These are phyloP conservation scores for Eira barbara DNA, from an alignment of 2,113 vertebrate genomes.

Conservation along the genomic window DNA sequence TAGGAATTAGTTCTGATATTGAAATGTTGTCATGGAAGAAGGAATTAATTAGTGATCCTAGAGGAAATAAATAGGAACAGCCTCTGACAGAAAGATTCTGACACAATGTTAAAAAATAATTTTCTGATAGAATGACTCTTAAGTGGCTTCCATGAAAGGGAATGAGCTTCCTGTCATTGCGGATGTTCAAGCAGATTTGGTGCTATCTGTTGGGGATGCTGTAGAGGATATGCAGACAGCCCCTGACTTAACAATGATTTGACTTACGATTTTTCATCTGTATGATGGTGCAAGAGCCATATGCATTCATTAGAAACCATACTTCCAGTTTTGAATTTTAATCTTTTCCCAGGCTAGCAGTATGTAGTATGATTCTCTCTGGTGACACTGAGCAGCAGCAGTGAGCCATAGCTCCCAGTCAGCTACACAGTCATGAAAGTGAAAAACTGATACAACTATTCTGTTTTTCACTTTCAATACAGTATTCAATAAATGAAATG, in stretches of 20 bases:
- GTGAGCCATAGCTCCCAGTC: neutral
- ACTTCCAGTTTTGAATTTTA: neutral
- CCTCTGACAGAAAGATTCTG: neutral
- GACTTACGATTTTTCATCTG: neutral
- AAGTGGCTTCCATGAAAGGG: neutral
- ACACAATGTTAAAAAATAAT: neutral
- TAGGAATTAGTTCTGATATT: neutral
- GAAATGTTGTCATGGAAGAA: neutral
- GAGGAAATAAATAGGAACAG: neutral
- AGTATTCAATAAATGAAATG: neutral
- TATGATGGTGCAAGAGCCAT: neutral
- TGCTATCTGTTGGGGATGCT: neutral
- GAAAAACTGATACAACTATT: neutral
- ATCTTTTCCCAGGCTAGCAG: neutral
- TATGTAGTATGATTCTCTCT: neutral
- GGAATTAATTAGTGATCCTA: neutral
- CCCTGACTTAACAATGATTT: neutral
- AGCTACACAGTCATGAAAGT: neutral
- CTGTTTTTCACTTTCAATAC: neutral
- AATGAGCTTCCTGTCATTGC: neutral
- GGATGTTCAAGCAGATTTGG: neutral
- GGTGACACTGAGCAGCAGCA: neutral
- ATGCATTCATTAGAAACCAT: neutral
- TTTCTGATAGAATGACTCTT: neutral
- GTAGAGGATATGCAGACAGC: neutral